Conservation (phyloP, 1,140 invertebrate species). For the Mylabris phalerata region DNA sequence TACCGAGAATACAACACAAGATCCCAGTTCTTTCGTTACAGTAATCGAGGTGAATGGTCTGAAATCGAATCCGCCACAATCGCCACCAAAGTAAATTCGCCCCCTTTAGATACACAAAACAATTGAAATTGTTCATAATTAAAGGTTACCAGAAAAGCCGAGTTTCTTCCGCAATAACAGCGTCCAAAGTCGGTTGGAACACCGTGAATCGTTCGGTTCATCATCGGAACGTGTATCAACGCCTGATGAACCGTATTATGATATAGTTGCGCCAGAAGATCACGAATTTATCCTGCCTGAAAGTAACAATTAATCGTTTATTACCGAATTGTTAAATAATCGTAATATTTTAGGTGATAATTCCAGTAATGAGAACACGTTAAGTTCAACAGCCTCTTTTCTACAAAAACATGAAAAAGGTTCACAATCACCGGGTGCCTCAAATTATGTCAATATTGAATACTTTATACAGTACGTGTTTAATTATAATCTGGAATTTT, state of each 20-base stretch:
- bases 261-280: conserved; percentile 74
- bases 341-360: conserved; percentile 23
- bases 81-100: conserved; percentile 36
- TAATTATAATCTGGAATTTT: not conserved
- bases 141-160: conserved; percentile 56
- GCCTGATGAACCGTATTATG: conserved; percentile 70
- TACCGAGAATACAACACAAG: conserved; percentile 42
- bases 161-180: conserved; percentile 45
- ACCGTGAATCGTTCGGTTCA: conserved; percentile 35
- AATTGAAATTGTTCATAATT: conserved; percentile 8
- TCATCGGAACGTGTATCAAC: conserved; percentile 47
- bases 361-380: conserved; percentile 54
- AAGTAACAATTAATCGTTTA: not conserved
- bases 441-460: conserved; percentile 86
- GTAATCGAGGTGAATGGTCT: conserved; percentile 79
- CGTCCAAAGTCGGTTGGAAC: conserved; percentile 27
- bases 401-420: conserved; percentile 43
- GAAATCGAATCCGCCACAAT: conserved; percentile 39
- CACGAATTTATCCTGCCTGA: conserved; percentile 41
- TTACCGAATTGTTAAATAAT: conserved; percentile 41
- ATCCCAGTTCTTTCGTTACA: conserved; percentile 74
- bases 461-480: conserved; percentile 73
- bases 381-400: conserved; percentile 54
- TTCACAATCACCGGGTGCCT: conserved; percentile 65
- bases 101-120: not conserved